Conservation (phyloP, 2,888 invertebrate species). For the Bruchidius siliquastri region DNA sequence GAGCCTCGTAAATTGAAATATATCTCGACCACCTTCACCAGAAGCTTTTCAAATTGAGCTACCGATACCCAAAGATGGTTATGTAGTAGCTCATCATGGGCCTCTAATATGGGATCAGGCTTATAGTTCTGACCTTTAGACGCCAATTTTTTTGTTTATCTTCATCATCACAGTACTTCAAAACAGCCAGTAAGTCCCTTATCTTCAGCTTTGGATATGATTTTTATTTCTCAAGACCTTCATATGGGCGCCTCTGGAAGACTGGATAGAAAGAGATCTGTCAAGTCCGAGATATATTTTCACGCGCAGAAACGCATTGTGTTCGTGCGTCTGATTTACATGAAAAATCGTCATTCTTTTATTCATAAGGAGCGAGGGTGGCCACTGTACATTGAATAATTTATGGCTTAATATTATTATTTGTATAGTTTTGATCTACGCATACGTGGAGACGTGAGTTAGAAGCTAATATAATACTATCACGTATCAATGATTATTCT, state of each 20-base stretch:
- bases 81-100: too few species aligned
- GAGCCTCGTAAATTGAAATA: too few species aligned
- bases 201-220: too few species aligned
- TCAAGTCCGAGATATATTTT: neutral
- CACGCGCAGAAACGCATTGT: neutral
- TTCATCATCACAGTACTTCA: too few species aligned
- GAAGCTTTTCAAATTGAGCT: too few species aligned
- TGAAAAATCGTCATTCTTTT: constrained; percentile 2
- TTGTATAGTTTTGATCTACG: neutral
- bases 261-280: neutral
- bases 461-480: neutral
- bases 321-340: constrained; percentile 1
- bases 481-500: neutral
- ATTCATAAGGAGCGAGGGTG: constrained; percentile 2
- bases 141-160: too few species aligned
- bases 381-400: neutral
- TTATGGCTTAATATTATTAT: neutral
- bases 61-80: too few species aligned
- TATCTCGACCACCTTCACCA: too few species aligned
- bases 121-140: too few species aligned
- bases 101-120: too few species aligned
- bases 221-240: too few species aligned
- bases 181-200: too few species aligned
- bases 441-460: neutral
- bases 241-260: neutral